phyloP scores from a whole-genome alignment of 2,888 invertebrate genomes.

The Sympetrum striolatum region DNA sequence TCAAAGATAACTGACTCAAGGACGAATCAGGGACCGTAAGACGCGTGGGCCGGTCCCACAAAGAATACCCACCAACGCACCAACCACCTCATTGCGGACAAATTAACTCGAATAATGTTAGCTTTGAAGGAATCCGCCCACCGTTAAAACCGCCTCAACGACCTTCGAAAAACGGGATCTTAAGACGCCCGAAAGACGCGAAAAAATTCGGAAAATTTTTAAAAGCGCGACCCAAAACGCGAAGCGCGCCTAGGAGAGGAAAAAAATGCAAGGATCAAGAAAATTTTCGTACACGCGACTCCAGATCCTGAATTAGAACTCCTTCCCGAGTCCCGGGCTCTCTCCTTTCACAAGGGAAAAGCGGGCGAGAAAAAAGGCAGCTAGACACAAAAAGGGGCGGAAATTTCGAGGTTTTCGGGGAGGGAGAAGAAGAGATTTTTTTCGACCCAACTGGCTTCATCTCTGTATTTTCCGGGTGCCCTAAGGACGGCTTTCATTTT shows the following conservation, averaged over 20 bases:
- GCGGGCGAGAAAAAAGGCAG: background rate
- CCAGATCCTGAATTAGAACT: slow-evolving; percentile 7
- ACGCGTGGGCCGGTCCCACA: too few species aligned
- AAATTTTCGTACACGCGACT: background rate
- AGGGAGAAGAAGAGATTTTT: background rate
- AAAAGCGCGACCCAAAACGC: background rate
- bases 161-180: too few species aligned
- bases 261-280: background rate
- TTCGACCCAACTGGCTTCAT: background rate
- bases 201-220: too few species aligned
- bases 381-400: background rate
- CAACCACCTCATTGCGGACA: too few species aligned
- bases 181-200: too few species aligned
- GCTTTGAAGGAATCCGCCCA: too few species aligned
- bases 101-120: too few species aligned
- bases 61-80: too few species aligned
- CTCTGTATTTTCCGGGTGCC: background rate
- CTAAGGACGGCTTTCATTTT: background rate
- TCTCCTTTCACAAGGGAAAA: background rate
- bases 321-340: too few species aligned
- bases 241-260: background rate
- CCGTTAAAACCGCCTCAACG: too few species aligned
- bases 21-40: too few species aligned
- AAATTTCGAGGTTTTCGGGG: background rate
- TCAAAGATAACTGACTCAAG: too few species aligned